These are phyloP conservation scores for Melinaea marsaeus DNA, from an alignment of 2,888 invertebrate species.

Conservation along the genomic window DNA sequence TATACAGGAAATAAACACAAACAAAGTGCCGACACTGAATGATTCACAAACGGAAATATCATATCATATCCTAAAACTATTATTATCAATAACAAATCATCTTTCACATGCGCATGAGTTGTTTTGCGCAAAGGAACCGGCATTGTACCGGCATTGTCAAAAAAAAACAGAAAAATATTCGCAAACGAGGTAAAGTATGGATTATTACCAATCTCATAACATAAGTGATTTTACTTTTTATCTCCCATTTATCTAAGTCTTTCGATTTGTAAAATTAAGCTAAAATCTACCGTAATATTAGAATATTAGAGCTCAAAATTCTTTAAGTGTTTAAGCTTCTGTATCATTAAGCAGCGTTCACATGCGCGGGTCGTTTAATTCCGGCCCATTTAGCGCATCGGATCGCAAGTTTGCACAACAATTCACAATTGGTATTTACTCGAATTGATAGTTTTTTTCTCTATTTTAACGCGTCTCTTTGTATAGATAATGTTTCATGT, in stretches of 20 bases:
- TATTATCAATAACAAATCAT: conserved; percentile 47
- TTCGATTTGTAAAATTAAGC: conserved; percentile 11
- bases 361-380: conserved; percentile 65
- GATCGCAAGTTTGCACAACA: conserved; percentile 75
- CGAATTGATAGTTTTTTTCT: conserved; percentile 65
- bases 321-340: conserved; percentile 46
- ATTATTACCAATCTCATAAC: conserved; percentile 40
- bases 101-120: conserved; percentile 62
- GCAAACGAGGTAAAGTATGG: conserved; percentile 42
- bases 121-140: conserved; percentile 61
- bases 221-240: conserved; percentile 37
- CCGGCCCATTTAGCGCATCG: conserved; percentile 73
- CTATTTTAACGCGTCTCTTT: conserved; percentile 65
- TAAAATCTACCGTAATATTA: conserved; percentile 12
- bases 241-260: conserved; percentile 1
- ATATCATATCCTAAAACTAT: conserved; percentile 63
- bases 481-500: conserved; percentile 54
- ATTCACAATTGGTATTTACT: conserved; percentile 68
- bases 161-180: conserved; percentile 39
- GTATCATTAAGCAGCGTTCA: conserved; percentile 72
- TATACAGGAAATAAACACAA: conserved; percentile 55
- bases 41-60: conserved; percentile 63
- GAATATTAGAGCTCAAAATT: conserved; percentile 25
- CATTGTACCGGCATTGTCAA: conserved; percentile 40
- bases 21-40: conserved; percentile 51